Conservation (phyloP, 2,113 vertebrate genomes). For the Pituophis catenifer region DNA sequence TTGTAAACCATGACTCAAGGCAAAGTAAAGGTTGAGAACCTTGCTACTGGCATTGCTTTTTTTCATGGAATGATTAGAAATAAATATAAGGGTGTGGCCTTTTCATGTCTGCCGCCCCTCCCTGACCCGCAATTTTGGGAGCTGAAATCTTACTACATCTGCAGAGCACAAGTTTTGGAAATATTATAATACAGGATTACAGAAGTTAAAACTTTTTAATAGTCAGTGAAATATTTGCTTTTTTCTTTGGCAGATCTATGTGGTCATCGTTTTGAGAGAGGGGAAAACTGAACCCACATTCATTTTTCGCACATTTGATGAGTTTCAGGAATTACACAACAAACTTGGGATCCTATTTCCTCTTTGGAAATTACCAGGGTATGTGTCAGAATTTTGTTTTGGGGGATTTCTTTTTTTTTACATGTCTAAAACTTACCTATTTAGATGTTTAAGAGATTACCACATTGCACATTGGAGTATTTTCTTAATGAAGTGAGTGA, state of each 20-base stretch:
- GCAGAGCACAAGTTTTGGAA: not conserved
- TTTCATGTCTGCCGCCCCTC: not conserved
- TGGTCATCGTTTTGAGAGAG: constrained; percentile 89
- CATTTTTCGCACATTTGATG: constrained; percentile 96
- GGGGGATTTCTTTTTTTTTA: not conserved
- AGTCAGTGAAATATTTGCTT: not conserved
- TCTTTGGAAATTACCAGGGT: constrained; percentile 97
- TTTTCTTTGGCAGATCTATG: constrained; percentile 82
- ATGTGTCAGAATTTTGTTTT: constrained; percentile 36
- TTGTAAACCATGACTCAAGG: not conserved
- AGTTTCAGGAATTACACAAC: constrained; percentile 98
- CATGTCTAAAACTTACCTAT: not conserved
- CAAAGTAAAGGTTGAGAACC: not conserved
- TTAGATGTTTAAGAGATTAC: not conserved
- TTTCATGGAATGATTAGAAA: not conserved
- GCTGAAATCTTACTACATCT: not conserved
- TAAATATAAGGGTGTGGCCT: not conserved
- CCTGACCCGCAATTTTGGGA: not conserved
- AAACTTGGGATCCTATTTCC: constrained; percentile 94
- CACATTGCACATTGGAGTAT: not conserved
- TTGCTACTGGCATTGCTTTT: not conserved
- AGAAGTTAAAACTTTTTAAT: not conserved
- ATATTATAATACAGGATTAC: not conserved
- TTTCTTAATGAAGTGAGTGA: not conserved
- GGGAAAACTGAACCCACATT: constrained; percentile 87